A percentile compares a stretch with the other conserved stretches of the same genome.
Conservation (phyloP, 1,140 invertebrate species). For the Lepidurus arcticus region DNA sequence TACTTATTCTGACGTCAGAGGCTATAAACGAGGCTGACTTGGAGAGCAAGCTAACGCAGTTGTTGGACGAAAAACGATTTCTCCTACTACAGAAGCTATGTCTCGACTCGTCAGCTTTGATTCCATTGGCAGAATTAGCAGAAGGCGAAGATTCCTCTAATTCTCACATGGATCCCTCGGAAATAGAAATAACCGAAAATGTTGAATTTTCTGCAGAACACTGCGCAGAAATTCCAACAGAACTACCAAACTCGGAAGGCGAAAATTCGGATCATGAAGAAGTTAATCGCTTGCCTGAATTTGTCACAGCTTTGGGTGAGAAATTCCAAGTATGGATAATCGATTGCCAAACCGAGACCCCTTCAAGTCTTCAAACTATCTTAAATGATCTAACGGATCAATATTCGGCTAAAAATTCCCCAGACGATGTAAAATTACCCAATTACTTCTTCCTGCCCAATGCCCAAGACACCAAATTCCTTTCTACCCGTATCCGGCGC, state of each 20-base stretch:
- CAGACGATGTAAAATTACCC: neutral
- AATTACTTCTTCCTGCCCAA: neutral
- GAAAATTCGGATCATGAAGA: neutral
- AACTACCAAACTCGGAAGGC: neutral
- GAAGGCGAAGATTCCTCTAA: conserved; percentile 2
- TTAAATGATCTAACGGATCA: neutral
- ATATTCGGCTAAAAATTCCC: neutral
- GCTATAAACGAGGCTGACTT: neutral
- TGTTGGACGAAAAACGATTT: neutral
- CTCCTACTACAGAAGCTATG: neutral
- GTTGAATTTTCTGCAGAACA: neutral
- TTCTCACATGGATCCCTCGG: neutral
- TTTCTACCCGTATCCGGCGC: neutral
- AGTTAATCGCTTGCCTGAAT: neutral
- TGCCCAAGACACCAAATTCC: neutral
- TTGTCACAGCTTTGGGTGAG: neutral
- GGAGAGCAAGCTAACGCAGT: neutral
- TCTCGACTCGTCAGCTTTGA: neutral
- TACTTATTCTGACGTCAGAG: neutral
- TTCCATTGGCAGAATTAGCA: neutral
- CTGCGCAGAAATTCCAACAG: neutral
- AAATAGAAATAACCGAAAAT: neutral
- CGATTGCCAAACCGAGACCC: neutral
- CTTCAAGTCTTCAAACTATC: neutral
- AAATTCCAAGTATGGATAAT: conserved; percentile 5